Evolutionary conservation across 2,888 invertebrate genomes (phyloP), one percentile per base, ranked within the genome.

Genomic region (Parnassius orleans): DNA sequence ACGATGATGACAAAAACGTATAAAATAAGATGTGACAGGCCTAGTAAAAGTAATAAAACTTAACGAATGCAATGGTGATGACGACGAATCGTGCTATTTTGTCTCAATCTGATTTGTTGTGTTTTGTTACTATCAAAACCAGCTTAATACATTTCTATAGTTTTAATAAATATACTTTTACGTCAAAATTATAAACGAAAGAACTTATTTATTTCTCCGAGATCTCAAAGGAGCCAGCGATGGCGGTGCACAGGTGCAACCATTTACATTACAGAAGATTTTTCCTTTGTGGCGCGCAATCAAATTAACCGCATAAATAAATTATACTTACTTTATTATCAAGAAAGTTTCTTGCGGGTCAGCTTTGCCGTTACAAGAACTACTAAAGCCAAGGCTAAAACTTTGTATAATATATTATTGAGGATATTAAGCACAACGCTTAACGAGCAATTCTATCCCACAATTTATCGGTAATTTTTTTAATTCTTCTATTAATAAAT

Each of bases 241-340:
- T 51, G 14, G 41, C 15, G 47, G 5, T n/a, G 57, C 44, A 47
- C 46, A 53, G 57, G 57, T 60, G 48, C 51, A 42, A 41, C 43
- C 44, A 47, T 52, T 62, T 57, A 57, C 50, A 52, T 11, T 24
- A 12, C 47, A 3, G 42, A 19, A 57, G 14, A 57, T 57, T 57
- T 57, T 53, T 48, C 53, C 56, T 56, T 51, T 56, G 61, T 53
- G 57, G 33, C 46, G 44, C 42, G 55, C 44, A 43, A 58, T 51
- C 50, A 63, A 63, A 55, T 63, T 58, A 63, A 54, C 33, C 48
- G 46, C 43, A 54, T 54, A 54, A 62, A 58, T 44, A 14, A 54
- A 58, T 62, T 54, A 52, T 24, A 19, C 58, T 33, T 52, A 53
- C 46, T 59, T 59, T 53, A 47, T 53, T 59, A 59, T 12, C 14